Evolutionary conservation across 37 sponge, comb jelly and placozoan species (phyloP).

Genomic region (Spongilla lacustris): DNA sequence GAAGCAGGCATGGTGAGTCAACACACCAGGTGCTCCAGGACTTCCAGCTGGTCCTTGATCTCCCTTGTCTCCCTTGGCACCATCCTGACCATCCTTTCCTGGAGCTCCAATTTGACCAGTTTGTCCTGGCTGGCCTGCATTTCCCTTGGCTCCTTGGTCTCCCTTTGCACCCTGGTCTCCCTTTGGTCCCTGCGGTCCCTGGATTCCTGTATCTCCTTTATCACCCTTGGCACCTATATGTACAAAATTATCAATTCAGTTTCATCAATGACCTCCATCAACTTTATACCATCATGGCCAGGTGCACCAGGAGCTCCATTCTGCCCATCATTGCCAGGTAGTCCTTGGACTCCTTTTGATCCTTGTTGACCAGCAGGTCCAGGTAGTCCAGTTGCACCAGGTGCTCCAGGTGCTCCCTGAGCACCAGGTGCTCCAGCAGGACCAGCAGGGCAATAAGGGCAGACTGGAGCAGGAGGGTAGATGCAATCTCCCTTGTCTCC

Average conservation of each 20-base stretch:
- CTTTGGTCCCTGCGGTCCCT: slow-evolving; percentile 47
- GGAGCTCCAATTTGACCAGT: slow-evolving; percentile 39
- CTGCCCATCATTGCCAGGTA: slow-evolving; percentile 10
- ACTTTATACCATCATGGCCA: neutral
- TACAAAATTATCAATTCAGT: neutral
- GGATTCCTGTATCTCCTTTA: slow-evolving; percentile 55
- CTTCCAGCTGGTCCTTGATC: neutral
- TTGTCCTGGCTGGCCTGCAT: slow-evolving; percentile 51
- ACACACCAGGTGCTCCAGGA: neutral
- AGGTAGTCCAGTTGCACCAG: neutral
- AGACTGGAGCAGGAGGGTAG: slow-evolving; percentile 26
- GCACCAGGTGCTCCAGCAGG: slow-evolving; percentile 66
- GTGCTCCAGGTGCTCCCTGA: neutral
- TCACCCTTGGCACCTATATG: neutral
- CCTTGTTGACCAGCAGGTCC: slow-evolving; percentile 42
- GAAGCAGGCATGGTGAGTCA: neutral
- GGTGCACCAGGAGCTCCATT: slow-evolving; percentile 39
- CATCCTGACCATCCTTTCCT: neutral
- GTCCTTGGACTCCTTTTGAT: slow-evolving; percentile 47
- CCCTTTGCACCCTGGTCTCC: slow-evolving; percentile 46
- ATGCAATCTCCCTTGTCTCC: slow-evolving; percentile 32
- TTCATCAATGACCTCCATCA: neutral
- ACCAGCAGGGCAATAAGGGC: slow-evolving; percentile 62
- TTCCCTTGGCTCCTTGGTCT: slow-evolving; percentile 37
- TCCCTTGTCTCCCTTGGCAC: neutral